Base-by-base conservation (phyloP, 64 coral and sea anemone species). In the Exaiptasia diaphana region DNA sequence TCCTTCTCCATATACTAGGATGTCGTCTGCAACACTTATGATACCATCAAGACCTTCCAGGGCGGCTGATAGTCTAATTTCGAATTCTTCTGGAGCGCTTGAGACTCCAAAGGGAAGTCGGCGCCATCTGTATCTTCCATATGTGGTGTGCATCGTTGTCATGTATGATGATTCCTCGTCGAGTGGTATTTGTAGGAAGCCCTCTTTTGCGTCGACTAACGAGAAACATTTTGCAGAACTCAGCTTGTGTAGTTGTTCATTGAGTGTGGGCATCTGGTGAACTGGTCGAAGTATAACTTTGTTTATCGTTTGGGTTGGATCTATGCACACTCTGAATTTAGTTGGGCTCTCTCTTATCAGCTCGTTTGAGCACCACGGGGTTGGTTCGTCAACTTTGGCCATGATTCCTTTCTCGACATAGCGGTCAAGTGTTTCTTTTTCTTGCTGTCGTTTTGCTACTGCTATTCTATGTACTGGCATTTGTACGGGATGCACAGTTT, bases 401-500 rank as follows among this genome's bases (percentile, higher is more conserved):
- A 82, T 41, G 20, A 90, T 62, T 2, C 35, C 86, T 65, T 50
- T 50, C 40, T 52, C 49, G 11, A 67, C 60, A 39, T 90, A 81
- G 18, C 29, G 46, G 58, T 89, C 76, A 3, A 72, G 56, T 67
- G 48, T 67, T 69, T 82, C 58, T 75, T 90, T 90, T 45, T 83
- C 79, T 2, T 54, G 54, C 15, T 35, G 30, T 62, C 78, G 15
- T 67, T 91, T 85, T 5, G 73, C 61, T 31, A 91, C 88, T 64
- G 90, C 29, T 22, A 62, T 38, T 59, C 57, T 35, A 20, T 59
- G 55, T 3, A 62, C 31, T 12, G 54, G 76, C 23, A 56, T 56
- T 62, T 79, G 76, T 13, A 79, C 76, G 37, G 70, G 70, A 3
- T 74, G 70, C 46, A 74, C 5, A 34, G 8, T 45, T 48, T 48